phyloP scores from a whole-genome alignment of 2,113 vertebrate species.

The Oreotrochilus melanogaster region DNA sequence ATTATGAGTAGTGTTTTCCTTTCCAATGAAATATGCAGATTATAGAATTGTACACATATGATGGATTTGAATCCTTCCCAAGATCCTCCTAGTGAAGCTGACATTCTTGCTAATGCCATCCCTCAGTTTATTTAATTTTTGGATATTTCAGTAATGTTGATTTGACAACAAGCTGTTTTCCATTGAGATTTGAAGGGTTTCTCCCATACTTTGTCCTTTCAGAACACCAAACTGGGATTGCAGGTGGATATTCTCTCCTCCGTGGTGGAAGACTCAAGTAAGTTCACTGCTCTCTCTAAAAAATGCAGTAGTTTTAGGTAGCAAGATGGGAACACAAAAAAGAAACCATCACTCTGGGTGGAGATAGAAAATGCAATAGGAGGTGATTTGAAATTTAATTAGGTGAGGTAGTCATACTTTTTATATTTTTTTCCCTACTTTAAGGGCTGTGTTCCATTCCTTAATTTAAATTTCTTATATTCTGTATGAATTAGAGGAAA shows the following conservation, averaged over 20 bases:
- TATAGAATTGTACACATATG: background rate
- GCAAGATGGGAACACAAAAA: background rate
- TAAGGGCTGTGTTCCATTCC: background rate
- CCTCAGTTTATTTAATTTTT: background rate
- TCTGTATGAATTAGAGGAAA: background rate
- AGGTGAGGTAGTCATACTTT: background rate
- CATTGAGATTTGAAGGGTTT: background rate
- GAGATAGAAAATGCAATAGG: background rate
- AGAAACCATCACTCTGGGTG: background rate
- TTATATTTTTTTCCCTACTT: background rate
- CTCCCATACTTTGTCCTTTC: background rate
- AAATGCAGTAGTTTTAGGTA: background rate
- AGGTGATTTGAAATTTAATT: background rate
- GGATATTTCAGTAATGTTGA: background rate
- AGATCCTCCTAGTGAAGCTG: constrained; percentile 8
- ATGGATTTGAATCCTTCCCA: background rate
- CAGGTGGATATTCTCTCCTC: background rate
- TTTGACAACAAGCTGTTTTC: background rate
- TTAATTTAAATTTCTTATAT: background rate
- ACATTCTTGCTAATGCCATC: constrained; percentile 23
- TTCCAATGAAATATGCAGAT: background rate
- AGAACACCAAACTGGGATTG: background rate
- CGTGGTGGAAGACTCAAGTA: background rate
- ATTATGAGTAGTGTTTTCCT: background rate
- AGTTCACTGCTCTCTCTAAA: background rate